Percentiles rank a stretch among this genome's conserved stretches.
Conservation (phyloP, 2,888 invertebrate species). For the Sphaerophoria taeniata region DNA sequence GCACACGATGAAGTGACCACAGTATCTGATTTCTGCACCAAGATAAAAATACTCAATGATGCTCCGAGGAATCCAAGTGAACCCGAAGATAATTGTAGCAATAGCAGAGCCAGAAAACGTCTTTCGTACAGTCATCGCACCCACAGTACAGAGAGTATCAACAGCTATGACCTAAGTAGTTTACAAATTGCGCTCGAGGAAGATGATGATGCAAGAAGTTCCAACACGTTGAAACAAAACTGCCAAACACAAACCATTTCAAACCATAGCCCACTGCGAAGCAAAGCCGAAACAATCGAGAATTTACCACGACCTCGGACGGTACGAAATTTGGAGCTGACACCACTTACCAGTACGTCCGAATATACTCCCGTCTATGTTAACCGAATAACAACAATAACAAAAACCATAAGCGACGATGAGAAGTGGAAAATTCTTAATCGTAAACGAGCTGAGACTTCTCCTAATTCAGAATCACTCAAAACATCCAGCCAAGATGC, state of each 20-base stretch:
- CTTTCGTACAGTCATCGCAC: constrained; percentile 80
- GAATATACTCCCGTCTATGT: constrained; percentile 82
- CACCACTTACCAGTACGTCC: constrained; percentile 79
- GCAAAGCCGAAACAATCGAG: constrained; percentile 64
- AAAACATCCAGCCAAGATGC: constrained; percentile 44
- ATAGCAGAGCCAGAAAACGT: constrained; percentile 78
- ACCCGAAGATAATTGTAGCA: constrained; percentile 60
- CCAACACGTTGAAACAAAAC: constrained; percentile 30
- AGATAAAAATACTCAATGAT: constrained; percentile 80
- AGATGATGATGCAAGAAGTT: constrained; percentile 76
- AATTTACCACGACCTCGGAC: constrained; percentile 72
- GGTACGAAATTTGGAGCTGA: constrained; percentile 81
- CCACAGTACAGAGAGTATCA: constrained; percentile 80
- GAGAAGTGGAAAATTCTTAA: constrained; percentile 82
- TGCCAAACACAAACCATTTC: no score
- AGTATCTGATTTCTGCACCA: constrained; percentile 82
- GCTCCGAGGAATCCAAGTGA: constrained; percentile 30
- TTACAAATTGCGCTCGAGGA: constrained; percentile 78
- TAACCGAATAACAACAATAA: constrained; percentile 80
- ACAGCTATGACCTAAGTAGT: constrained; percentile 79
- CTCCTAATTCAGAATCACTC: constrained; percentile 76
- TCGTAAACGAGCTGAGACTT: constrained; percentile 79
- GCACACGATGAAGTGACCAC: constrained; percentile 87
- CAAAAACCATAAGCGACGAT: constrained; percentile 81
- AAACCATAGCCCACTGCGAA: constrained; percentile 76